Evolutionary conservation across 2,888 invertebrate species (phyloP), one percentile per base, ranked within the genome.

Genomic region (Notocelia uddmanniana): DNA sequence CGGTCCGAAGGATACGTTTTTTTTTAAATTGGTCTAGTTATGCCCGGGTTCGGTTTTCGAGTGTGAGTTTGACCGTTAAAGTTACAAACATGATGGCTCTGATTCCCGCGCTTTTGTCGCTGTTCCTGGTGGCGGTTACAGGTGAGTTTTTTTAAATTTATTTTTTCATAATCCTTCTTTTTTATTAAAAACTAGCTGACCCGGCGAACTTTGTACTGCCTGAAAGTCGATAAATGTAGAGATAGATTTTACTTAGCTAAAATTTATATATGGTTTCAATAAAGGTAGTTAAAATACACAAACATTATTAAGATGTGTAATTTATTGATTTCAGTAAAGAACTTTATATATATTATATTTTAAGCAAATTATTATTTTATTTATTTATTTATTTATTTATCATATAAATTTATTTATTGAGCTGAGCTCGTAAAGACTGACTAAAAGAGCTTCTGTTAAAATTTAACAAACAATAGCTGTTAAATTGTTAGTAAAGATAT

Each of bases 11-110:
- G 82, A 81, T 80, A 77, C 75, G 76, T 74, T 79, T 83, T 81
- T 80, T 80, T 82, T 79, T 78, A 73, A 75, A 76, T 76, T 81
- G 83, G 85, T 83, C 89, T 89, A 91, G 90, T 89, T 84, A 91
- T 91, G 91, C 87, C 79, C 79, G 83, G 78, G 85, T 81, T 83
- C 80, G 78, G 81, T 81, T 79, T 82, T 80, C 80, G 81, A 83
- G 86, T 83, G 85, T 85, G 85, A 78, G 79, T 80, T 78, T 76
- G 69, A 82, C 85, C 83, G 83, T 77, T 73, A 76, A 78, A 81
- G 79, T 81, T 80, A 76, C 75, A 85, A 91, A 91, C 83, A 92
- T 92, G 92, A 92, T 92, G 92, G 89, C 91, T 73, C 86, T 78
- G 73, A 75, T 91, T 89, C 87, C 91, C 91, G 92, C 92, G 79